These are phyloP conservation scores for Borostomias antarcticus DNA, from an alignment of 2,797 vertebrate genomes.

Conservation along the genomic window DNA sequence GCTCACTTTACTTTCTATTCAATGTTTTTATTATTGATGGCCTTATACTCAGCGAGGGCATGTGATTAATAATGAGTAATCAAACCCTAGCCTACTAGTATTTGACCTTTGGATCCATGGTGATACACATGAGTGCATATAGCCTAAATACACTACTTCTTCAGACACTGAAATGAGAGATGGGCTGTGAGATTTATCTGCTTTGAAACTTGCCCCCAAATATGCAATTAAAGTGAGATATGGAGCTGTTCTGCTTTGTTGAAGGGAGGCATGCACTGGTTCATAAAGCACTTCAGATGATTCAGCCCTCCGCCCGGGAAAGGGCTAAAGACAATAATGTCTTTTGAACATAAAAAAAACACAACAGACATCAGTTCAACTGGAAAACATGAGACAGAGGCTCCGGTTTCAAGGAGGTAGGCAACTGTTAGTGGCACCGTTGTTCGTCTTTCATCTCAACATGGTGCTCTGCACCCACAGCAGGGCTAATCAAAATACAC, in stretches of 20 bases:
- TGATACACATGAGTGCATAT: neutral
- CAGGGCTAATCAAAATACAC: neutral
- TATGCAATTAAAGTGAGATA: slow-evolving; percentile 35
- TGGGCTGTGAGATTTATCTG: slow-evolving; percentile 16
- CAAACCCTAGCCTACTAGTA: neutral
- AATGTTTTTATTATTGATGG: neutral
- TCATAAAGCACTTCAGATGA: slow-evolving; percentile 16
- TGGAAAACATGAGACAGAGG: slow-evolving; percentile 1
- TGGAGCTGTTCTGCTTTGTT: slow-evolving; percentile 17
- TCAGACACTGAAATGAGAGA: slow-evolving; percentile 3
- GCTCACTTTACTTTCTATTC: too few species aligned
- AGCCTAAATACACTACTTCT: neutral
- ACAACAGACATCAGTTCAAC: slow-evolving; percentile 11
- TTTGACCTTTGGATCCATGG: slow-evolving; percentile 12
- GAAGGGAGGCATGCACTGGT: slow-evolving; percentile 1
- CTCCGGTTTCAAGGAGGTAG: slow-evolving; percentile 18
- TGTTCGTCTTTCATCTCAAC: slow-evolving; percentile 22
- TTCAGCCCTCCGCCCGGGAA: slow-evolving; percentile 8
- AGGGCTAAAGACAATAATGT: slow-evolving; percentile 25
- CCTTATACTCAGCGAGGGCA: neutral
- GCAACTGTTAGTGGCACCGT: neutral
- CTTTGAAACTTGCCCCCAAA: slow-evolving; percentile 9
- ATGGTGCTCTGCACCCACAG: neutral
- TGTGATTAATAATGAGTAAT: neutral
- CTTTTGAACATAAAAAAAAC: slow-evolving; percentile 13